A percentile compares a stretch with the other conserved stretches of the same genome.
Evolutionary conservation across 2,888 invertebrate genomes (phyloP).

Genomic region (Orthosia incerta): DNA sequence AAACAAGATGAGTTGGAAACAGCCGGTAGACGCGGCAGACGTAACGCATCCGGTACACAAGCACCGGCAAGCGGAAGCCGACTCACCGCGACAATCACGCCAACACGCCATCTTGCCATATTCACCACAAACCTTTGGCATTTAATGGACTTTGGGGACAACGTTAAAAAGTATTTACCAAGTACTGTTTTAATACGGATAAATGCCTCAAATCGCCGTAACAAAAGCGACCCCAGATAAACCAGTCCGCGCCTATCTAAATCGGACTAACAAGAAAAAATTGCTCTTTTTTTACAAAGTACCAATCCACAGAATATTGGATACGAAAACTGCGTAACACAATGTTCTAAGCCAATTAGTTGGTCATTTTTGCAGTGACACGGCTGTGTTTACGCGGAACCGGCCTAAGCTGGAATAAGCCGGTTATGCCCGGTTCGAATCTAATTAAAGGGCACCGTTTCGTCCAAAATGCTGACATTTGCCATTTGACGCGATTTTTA

Average conservation of each 20-base stretch:
- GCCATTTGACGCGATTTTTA: slow-evolving; percentile 84
- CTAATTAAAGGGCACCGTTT: slow-evolving; percentile 89
- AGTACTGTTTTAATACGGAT: slow-evolving; percentile 62
- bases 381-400: slow-evolving; percentile 81
- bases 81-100: slow-evolving; percentile 77
- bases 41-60: slow-evolving; percentile 80
- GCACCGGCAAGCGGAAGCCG: slow-evolving; percentile 77
- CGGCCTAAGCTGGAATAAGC: slow-evolving; percentile 89
- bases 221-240: slow-evolving; percentile 37
- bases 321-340: slow-evolving; percentile 86
- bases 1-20: slow-evolving; percentile 77
- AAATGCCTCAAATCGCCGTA: slow-evolving; percentile 48
- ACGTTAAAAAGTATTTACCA: slow-evolving; percentile 63
- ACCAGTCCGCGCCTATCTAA: slow-evolving; percentile 57
- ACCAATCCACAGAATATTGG: slow-evolving; percentile 85
- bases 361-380: slow-evolving; percentile 89
- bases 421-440: slow-evolving; percentile 89
- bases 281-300: slow-evolving; percentile 76
- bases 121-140: slow-evolving; percentile 69
- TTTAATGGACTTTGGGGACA: slow-evolving; percentile 71
- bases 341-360: slow-evolving; percentile 90
- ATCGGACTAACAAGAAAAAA: slow-evolving; percentile 68
- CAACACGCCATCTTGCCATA: slow-evolving; percentile 76
- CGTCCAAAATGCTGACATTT: slow-evolving; percentile 88
- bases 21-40: slow-evolving; percentile 73